Conservation (phyloP, 2,797 vertebrate species). For the Crenichthys baileyi region DNA sequence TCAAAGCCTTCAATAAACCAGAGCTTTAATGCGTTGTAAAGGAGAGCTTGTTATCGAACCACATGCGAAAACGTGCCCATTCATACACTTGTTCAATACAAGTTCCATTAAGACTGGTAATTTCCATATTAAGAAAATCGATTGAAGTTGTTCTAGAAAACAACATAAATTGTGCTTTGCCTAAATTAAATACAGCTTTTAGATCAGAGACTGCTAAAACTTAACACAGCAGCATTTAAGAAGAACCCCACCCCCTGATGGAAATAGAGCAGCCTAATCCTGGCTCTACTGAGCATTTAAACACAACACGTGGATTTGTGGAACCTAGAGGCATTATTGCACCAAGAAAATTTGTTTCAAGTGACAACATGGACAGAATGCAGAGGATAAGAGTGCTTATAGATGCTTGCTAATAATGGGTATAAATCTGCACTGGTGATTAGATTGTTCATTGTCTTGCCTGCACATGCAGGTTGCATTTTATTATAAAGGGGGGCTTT, state of each 20-base stretch:
- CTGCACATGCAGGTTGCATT: constrained; percentile 41
- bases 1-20: constrained; percentile 24
- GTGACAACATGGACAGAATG: constrained; percentile 49
- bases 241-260: neutral
- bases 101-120: constrained; percentile 44
- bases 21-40: constrained; percentile 31
- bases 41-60: constrained; percentile 19
- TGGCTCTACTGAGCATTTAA: constrained; percentile 21
- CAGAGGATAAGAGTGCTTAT: constrained; percentile 24
- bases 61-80: constrained; percentile 34
- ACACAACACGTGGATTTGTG: constrained; percentile 44
- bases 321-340: constrained; percentile 41
- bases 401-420: constrained; percentile 44
- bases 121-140: constrained; percentile 46
- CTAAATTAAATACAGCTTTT: constrained; percentile 28
- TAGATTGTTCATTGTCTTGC: constrained; percentile 57
- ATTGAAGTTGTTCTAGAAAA: constrained; percentile 42
- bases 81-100: constrained; percentile 37
- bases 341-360: constrained; percentile 50
- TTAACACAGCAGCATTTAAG: constrained; percentile 26
- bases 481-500: constrained; percentile 40
- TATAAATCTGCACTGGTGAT: constrained; percentile 57
- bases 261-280: constrained; percentile 41
- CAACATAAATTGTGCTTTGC: constrained; percentile 36
- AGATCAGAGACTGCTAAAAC: constrained; percentile 28